Evolutionary conservation across 2,113 vertebrate genomes (phyloP), one percentile per base, ranked within the genome.

Genomic region (Abramis brama): DNA sequence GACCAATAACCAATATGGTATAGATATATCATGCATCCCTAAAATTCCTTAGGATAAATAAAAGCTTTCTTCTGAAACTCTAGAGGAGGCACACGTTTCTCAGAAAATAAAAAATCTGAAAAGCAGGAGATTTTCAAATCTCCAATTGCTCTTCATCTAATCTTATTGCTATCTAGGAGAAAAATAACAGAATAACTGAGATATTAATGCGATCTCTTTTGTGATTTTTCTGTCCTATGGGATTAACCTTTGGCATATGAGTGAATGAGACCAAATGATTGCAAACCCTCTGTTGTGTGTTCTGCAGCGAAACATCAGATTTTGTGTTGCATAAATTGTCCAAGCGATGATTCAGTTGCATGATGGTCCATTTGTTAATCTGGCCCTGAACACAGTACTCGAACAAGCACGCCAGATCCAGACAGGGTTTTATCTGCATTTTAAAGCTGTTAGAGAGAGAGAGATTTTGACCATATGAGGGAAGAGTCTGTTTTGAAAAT

Each of bases 401-500:
- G 30, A 87, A n/a, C 85, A 74, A 59, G 15, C 47, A 55, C 2
- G 4, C 4, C 66, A 73, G 59, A 64, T 73, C 27, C 73, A 62
- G 57, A 6, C 17, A 30, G 30, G 71, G 47, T 66, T 82, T 86
- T 77, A 81, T 68, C 71, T 77, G 45, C 50, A 7, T 83, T 83
- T 86, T 81, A 64, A 70, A 59, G 33, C 52, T 4, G 36, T 66
- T 77, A 59, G 71, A 85, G 13, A 33, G 75, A 25, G 2, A 76
- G 74, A 52, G 75, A 82, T 66, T 50, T 73, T 62, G 74, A 83
- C 80, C 74, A 19, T 83, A 82, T 80, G 84, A 82, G 43, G 52
- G 55, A 25, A 6, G 57, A 27, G 33, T 83, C 81, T 73, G 52
- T 45, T 39, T 15, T 78, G 36, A 64, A 59, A 76, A 23, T 47